Evolutionary conservation across 64 coral and sea anemone species (phyloP).

Genomic region (Pocillopora verrucosa): DNA sequence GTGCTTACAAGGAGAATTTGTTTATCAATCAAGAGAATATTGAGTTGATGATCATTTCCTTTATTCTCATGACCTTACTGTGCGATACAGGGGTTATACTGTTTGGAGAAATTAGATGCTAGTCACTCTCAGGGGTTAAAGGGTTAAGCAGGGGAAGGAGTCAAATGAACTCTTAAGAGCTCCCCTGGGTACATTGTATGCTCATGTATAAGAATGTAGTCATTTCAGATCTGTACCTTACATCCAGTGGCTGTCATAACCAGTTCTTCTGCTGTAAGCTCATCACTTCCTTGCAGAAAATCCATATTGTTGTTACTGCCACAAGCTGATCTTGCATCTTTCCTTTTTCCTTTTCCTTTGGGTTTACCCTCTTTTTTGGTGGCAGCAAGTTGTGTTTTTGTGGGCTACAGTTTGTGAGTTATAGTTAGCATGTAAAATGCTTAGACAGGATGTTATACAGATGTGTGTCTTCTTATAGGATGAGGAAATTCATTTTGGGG

Average conservation of each 20-base stretch:
- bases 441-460: neutral
- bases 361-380: conserved; percentile 8
- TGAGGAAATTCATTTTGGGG: neutral
- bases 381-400: neutral
- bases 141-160: no score
- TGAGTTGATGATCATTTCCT: no score
- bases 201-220: no score
- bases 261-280: conserved; percentile 23
- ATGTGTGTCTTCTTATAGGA: neutral
- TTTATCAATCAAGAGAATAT: no score
- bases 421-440: no score
- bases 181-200: no score
- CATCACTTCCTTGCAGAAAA: neutral
- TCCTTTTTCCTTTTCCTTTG: conserved; percentile 34
- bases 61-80: no score
- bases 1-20: no score
- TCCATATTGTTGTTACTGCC: neutral
- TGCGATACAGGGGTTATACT: no score
- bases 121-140: no score
- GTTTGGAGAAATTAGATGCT: no score
- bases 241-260: conserved; percentile 68
- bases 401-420: neutral
- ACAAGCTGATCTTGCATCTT: neutral
- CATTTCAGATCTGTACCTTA: conserved; percentile 23
- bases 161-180: no score